Percentiles rank a stretch among this genome's conserved stretches.
These are phyloP conservation scores for Oryzaephilus surinamensis DNA, from an alignment of 1,140 invertebrate species.

Conservation along the genomic window DNA sequence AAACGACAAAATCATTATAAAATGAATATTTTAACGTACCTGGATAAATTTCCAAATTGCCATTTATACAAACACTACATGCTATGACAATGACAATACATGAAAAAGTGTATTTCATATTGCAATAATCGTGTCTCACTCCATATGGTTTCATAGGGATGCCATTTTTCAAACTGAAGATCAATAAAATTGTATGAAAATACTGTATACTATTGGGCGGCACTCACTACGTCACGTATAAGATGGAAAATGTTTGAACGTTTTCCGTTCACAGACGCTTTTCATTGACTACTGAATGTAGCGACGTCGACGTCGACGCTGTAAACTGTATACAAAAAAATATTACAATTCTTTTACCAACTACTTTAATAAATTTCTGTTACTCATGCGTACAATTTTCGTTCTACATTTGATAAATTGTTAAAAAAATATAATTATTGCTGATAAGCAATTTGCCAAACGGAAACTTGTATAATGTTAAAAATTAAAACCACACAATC, in stretches of 20 bases:
- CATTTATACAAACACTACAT: constrained; percentile 21
- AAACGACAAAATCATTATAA: no score
- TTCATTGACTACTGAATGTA: constrained; percentile 11
- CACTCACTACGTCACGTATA: constrained; percentile 20
- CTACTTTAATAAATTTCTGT: no score
- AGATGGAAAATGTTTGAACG: no score
- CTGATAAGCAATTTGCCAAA: no score
- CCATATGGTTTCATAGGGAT: constrained; percentile 26
- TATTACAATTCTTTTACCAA: no score
- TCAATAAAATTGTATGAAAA: constrained; percentile 27
- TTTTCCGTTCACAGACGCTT: constrained; percentile 6
- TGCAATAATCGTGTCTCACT: constrained; percentile 15
- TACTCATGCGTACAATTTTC: no score
- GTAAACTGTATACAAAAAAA: no score
- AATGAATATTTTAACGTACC: constrained; percentile 26
- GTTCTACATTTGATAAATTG: no score
- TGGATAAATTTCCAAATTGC: constrained; percentile 20
- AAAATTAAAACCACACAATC: no score
- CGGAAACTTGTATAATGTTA: no score
- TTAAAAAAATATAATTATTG: no score
- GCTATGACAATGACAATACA: constrained; percentile 22
- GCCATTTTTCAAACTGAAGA: constrained; percentile 26
- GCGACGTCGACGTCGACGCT: no score
- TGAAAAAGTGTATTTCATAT: constrained; percentile 25
- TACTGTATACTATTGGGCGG: constrained; percentile 22